Percentiles rank a stretch among this genome's conserved stretches.
These are phyloP conservation scores for Byasa hedistus DNA, from an alignment of 2,888 invertebrate genomes.

Conservation along the genomic window DNA sequence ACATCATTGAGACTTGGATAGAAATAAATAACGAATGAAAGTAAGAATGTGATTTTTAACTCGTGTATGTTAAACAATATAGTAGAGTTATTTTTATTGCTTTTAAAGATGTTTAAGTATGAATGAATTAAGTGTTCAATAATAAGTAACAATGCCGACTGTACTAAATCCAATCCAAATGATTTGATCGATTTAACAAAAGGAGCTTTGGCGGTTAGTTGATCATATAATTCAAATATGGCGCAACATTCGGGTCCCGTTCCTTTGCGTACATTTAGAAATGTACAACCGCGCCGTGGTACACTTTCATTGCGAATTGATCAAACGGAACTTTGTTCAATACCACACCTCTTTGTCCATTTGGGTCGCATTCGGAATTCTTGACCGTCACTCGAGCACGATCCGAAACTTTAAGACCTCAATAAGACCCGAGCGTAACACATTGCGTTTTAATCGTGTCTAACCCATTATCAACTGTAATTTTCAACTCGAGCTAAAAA, in stretches of 20 bases:
- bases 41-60: too few relatives aligned
- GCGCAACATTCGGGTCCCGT: constrained; percentile 27
- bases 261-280: constrained; percentile 33
- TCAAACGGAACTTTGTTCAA: constrained; percentile 36
- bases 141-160: neutral
- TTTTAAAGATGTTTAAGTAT: too few relatives aligned
- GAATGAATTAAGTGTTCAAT: neutral
- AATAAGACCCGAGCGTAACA: neutral
- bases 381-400: constrained; percentile 11
- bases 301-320: constrained; percentile 36
- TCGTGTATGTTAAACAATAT: too few relatives aligned
- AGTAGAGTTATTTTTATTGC: too few relatives aligned
- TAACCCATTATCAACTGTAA: neutral
- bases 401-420: constrained; percentile 17
- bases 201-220: neutral
- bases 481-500: too few relatives aligned
- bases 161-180: neutral
- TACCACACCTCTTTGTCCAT: constrained; percentile 27
- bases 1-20: neutral
- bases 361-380: constrained; percentile 21
- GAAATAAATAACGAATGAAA: too few relatives aligned
- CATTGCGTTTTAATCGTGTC: neutral
- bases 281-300: constrained; percentile 31
- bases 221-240: neutral
- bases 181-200: neutral